Evolutionary conservation across 2,888 invertebrate species (phyloP).

Genomic region (Morpho helenor): DNA sequence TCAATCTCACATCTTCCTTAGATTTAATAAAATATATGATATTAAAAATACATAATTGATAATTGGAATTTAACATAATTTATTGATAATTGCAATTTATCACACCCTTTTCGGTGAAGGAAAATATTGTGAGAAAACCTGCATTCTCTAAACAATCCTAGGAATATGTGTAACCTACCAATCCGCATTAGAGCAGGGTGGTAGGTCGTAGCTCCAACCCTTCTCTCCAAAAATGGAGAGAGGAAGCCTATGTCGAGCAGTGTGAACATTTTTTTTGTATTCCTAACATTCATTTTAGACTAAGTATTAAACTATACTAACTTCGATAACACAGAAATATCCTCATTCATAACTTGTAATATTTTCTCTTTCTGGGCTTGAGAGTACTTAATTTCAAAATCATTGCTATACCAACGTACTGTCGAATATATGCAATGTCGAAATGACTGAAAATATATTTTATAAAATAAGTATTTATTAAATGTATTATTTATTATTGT

Average conservation of each 20-base stretch:
- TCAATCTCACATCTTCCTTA: background rate
- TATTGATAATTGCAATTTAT: too few relatives aligned
- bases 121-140: too few relatives aligned
- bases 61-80: too few relatives aligned
- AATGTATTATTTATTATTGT: background rate
- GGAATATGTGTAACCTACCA: too few relatives aligned
- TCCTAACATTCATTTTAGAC: background rate
- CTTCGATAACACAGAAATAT: conserved; percentile 49
- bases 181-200: too few relatives aligned
- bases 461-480: background rate
- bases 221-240: too few relatives aligned
- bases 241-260: too few relatives aligned
- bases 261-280: too few relatives aligned
- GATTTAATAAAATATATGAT: background rate
- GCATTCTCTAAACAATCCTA: too few relatives aligned
- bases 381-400: conserved; percentile 51
- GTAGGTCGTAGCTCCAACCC: too few relatives aligned
- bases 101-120: too few relatives aligned
- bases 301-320: conserved; percentile 29
- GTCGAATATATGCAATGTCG: conserved; percentile 7
- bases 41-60: background rate
- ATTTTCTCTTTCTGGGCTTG: conserved; percentile 57
- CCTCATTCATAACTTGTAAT: conserved; percentile 57
- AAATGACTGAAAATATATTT: conserved; percentile 10
- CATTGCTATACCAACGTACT: conserved; percentile 35